Evolutionary conservation across 2,113 vertebrate species (phyloP), one percentile per base, ranked within the genome.

Genomic region (Sebastes schlegelii): DNA sequence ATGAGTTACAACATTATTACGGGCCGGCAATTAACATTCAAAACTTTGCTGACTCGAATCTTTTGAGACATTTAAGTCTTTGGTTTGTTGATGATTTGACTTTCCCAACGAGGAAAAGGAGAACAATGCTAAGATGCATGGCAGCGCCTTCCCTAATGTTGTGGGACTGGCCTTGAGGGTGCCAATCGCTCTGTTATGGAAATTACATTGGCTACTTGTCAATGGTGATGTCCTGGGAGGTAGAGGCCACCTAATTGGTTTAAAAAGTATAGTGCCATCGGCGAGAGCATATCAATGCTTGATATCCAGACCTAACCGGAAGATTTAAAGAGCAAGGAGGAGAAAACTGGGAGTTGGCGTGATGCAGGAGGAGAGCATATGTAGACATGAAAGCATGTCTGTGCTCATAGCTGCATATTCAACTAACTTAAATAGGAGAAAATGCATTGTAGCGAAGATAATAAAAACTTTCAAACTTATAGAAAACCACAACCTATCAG

Each of bases 141-240:
- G 72, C 80, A 58, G 85, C 51, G 49, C 75, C 54, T 75, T 76
- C 66, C 45, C 11, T 46, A 71, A 3, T 63, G 76, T 70, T 71
- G 69, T 4, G 42, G 48, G 75, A 84, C 73, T 43, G 80, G 82
- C 89, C 89, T 86, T 80, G 70, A 81, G 83, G 81, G 85, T 89
- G 88, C 85, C 83, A 89, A 84, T 91, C 52, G 69, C 78, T 87
- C 84, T 49, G 82, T 87, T 91, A 89, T 89, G 89, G 91, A 93
- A 92, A 93, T 91, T 89, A 55, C 83, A 92, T 92, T 87, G 91
- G 90, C 89, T 83, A 75, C 81, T 84, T 93, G 91, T 93, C 89
- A 88, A 43, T 90, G 79, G 66, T 58, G 85, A 86, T 80, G 83
- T 88, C 77, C 74, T 68, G 69, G 75, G 84, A 91, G 61, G 82